A percentile compares a stretch with the other conserved stretches of the same genome.
Evolutionary conservation across 1,140 invertebrate genomes (phyloP).

Genomic region (Manduca sexta): DNA sequence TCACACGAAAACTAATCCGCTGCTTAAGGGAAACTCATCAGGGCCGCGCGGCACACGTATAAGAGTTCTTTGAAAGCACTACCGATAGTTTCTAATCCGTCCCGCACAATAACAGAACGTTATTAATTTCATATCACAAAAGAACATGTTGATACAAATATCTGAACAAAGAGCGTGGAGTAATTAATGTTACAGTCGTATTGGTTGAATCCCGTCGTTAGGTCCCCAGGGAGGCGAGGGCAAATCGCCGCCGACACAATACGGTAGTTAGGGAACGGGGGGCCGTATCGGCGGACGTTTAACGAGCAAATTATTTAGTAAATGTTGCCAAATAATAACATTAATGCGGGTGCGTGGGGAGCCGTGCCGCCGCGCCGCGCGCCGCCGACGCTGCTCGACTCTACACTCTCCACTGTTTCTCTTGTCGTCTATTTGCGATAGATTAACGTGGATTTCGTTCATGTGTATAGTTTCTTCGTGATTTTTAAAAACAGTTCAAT

Average conservation of each 20-base stretch:
- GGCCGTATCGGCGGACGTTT: conserved; percentile 54
- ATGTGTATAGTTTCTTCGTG: neutral
- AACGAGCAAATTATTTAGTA: conserved; percentile 72
- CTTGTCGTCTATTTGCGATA: too few species aligned
- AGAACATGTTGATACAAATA: conserved; percentile 67
- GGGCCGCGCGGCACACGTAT: conserved; percentile 26
- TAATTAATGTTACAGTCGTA: conserved; percentile 62
- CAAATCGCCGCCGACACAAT: conserved; percentile 44
- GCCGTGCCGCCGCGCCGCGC: neutral
- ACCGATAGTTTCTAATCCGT: conserved; percentile 52
- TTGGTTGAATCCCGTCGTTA: conserved; percentile 45
- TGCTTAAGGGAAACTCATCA: conserved; percentile 57
- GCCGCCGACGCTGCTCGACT: too few species aligned
- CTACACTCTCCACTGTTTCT: too few species aligned
- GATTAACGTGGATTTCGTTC: neutral
- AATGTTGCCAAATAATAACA: conserved; percentile 72
- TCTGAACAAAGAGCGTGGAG: conserved; percentile 42
- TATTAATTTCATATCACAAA: conserved; percentile 67
- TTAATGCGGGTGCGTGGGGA: conserved; percentile 37
- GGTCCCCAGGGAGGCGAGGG: conserved; percentile 35
- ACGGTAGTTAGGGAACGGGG: conserved; percentile 54
- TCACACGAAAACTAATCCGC: too few species aligned
- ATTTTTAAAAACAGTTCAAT: too few species aligned
- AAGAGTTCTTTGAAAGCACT: conserved; percentile 35
- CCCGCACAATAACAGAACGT: conserved; percentile 38